Evolutionary conservation across 92 coral and sea anemone genomes (phyloP).

Genomic region (Bergia sp.): DNA sequence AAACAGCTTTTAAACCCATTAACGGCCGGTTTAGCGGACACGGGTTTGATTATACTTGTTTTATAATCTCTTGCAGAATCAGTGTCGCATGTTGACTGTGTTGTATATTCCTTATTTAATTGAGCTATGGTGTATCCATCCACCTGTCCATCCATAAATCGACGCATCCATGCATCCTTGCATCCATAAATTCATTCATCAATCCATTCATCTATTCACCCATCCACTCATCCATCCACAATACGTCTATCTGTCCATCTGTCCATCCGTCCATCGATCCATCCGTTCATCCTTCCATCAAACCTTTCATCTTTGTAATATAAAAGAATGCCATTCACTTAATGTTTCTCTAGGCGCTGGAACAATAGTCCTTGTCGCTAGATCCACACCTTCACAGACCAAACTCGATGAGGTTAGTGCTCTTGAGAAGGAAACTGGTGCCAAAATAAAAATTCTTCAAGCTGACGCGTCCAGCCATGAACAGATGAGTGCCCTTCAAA

Average conservation of each 20-base stretch:
- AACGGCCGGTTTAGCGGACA: neutral
- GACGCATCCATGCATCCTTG: no score
- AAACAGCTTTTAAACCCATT: no score
- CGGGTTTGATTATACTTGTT: no score
- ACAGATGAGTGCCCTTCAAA: constrained; percentile 59
- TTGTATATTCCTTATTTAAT: no score
- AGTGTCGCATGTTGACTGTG: no score
- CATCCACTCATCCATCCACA: no score
- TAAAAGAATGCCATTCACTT: neutral
- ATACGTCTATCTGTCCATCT: no score
- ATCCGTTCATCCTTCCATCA: neutral
- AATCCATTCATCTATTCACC: no score
- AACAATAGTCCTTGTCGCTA: constrained; percentile 63
- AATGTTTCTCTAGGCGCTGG: constrained; percentile 52
- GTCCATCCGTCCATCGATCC: neutral
- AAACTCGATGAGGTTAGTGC: constrained; percentile 55
- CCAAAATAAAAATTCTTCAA: constrained; percentile 58
- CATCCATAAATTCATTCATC: no score
- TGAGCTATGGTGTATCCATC: no score
- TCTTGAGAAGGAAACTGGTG: constrained; percentile 54
- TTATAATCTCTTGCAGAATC: no score
- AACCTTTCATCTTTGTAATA: neutral
- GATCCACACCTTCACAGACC: constrained; percentile 58
- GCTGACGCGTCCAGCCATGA: constrained; percentile 70
- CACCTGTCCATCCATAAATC: no score